Evolutionary conservation across 2,888 invertebrate species (phyloP).

Genomic region (Rhimphoctona megacephalus): DNA sequence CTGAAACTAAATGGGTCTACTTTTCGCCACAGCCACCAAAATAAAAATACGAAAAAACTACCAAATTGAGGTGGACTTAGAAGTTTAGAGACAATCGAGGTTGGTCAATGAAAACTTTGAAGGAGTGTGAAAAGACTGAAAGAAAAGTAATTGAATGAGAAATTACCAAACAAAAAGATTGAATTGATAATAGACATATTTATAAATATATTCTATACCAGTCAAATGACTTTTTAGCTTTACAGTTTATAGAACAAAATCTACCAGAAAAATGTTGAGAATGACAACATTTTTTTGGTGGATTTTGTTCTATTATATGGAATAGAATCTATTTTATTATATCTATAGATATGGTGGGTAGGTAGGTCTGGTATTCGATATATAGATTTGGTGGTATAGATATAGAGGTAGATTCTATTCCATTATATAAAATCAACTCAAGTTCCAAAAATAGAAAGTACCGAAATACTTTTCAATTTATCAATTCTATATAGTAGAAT

Average conservation of each 20-base stretch:
- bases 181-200: not conserved
- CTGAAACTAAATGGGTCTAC: constrained; percentile 21
- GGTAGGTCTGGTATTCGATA: too few relatives aligned
- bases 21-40: constrained; percentile 21
- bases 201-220: not conserved
- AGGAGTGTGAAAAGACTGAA: constrained; percentile 8
- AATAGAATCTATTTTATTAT: too few relatives aligned
- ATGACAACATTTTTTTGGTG: not conserved
- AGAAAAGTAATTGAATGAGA: constrained; percentile 26
- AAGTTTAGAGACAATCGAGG: not conserved
- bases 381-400: too few relatives aligned
- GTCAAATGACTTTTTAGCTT: not conserved
- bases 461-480: too few relatives aligned
- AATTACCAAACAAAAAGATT: not conserved
- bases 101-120: constrained; percentile 26
- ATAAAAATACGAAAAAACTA: constrained; percentile 8
- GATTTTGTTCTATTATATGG: too few relatives aligned
- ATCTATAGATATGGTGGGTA: too few relatives aligned
- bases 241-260: too few relatives aligned
- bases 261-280: too few relatives aligned
- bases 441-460: too few relatives aligned
- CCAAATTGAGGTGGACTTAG: not conserved
- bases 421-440: too few relatives aligned
- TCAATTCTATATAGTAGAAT: too few relatives aligned
- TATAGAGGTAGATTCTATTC: too few relatives aligned